Base-by-base conservation (phyloP, 2,113 vertebrate species). In the Scopus umbretta region DNA sequence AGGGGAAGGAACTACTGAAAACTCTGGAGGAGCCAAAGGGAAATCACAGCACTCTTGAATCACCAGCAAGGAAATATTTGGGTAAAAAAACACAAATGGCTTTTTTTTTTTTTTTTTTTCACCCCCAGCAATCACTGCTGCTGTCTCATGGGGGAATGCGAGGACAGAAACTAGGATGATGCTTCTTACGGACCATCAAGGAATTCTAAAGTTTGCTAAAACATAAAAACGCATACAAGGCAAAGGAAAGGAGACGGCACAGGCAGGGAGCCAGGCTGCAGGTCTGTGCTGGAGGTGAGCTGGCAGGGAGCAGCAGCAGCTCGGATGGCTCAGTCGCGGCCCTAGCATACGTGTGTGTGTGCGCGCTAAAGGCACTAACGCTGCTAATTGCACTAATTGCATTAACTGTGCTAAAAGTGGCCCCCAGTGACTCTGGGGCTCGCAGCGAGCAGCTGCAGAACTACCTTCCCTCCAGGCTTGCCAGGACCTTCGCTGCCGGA, bases 1-100 rank as follows among this genome's bases (percentile, higher is more conserved):
- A 86, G 65, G 75, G 65, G 88, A 84, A 88, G 50, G 52, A 91
- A 89, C 91, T 93, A 74, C 91, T 56, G 88, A 38, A 92, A 80
- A 74, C 50, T 96, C 74, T 2, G 3, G 50, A 42, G 73, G 27
- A 86, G 80, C 42, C 0, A 1, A 80, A 71, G 72, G 42, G 52
- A 80, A 92, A 83, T 52, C 12, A 6, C 0, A 0, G 86, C 42
- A 21, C 50, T 22, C 4, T 2, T 34, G 63, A 55, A 50, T 58
- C 27, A 72, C 23, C 36, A 26, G 75, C 20, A 59, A 26, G 42
- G 72, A 81, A 91, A 55, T 11, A 40, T 29, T 18, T 80, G 65
- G 55, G n/a, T 23, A 83, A 58, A 80, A 76, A 86, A 80, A 7
- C 10, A 75, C 21, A 34, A 84, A 21, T 10, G 12, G n/a, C 0